Evolutionary conservation across 2,888 invertebrate species (phyloP).

Genomic region (Phania funesta): DNA sequence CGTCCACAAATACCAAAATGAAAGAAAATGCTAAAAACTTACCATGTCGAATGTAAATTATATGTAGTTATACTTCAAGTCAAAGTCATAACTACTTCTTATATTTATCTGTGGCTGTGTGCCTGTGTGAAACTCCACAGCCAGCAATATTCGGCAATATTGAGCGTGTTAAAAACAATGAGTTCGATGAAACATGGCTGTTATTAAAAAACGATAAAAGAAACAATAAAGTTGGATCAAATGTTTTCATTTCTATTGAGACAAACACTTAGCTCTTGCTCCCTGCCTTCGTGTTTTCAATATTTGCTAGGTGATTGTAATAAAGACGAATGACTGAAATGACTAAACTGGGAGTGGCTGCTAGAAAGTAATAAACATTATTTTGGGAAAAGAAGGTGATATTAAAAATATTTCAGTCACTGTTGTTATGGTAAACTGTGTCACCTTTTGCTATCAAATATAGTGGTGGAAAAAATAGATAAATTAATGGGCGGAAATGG

Average conservation of each 20-base stretch:
- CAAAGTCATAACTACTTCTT: neutral
- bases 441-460: conserved; percentile 50
- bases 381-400: conserved; percentile 34
- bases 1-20: neutral
- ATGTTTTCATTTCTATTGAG: conserved; percentile 20
- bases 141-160: conserved; percentile 18
- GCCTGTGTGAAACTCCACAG: neutral
- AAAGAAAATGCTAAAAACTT: conserved; percentile 20
- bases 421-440: conserved; percentile 51
- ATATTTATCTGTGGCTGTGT: conserved; percentile 1
- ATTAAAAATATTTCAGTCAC: conserved; percentile 64
- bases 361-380: conserved; percentile 13
- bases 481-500: conserved; percentile 1
- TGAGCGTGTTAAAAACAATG: conserved; percentile 64
- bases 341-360: conserved; percentile 33
- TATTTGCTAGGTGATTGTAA: conserved; percentile 27
- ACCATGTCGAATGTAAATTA: conserved; percentile 62
- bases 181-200: conserved; percentile 58
- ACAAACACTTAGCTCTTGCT: conserved; percentile 17
- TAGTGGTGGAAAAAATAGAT: conserved; percentile 1
- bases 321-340: conserved; percentile 14
- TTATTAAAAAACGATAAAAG: conserved; percentile 66
- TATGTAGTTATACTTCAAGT: conserved; percentile 14
- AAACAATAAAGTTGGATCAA: conserved; percentile 59
- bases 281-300: conserved; percentile 3